A percentile compares a stretch with the other conserved stretches of the same genome.
Conservation (phyloP, 2,888 invertebrate genomes). For the Shargacucullia verbasci region DNA sequence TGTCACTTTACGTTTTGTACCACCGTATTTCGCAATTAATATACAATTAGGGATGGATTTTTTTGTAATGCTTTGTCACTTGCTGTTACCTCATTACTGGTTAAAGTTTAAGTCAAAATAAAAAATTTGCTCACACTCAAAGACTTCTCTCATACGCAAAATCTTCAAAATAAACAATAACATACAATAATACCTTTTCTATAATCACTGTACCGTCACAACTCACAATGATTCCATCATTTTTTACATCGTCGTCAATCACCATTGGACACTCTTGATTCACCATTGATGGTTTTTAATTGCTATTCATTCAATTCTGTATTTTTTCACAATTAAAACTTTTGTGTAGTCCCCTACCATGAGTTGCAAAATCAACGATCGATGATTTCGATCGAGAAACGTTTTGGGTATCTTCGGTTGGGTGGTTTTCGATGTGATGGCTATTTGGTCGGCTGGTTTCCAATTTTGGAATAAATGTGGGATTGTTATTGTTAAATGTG, state of each 20-base stretch:
- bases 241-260: conserved; percentile 64
- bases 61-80: too few species aligned
- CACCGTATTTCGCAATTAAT: too few species aligned
- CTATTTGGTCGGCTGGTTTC: conserved; percentile 32
- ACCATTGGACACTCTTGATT: conserved; percentile 62
- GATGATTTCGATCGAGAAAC: conserved; percentile 45
- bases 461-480: conserved; percentile 17
- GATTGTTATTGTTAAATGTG: conserved; percentile 16
- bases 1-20: too few species aligned
- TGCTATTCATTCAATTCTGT: conserved; percentile 66
- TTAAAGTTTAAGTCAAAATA: too few species aligned
- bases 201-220: conserved; percentile 28
- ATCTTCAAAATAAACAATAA: neutral
- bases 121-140: too few species aligned
- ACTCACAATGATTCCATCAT: conserved; percentile 49
- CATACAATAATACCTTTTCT: neutral
- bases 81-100: too few species aligned
- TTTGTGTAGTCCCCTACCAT: conserved; percentile 62
- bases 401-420: conserved; percentile 18
- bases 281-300: conserved; percentile 71
- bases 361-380: conserved; percentile 56
- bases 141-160: too few species aligned
- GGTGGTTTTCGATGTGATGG: conserved; percentile 23
- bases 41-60: too few species aligned
- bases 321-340: conserved; percentile 62